These are phyloP conservation scores for Dasypus novemcinctus DNA, from an alignment of 2,113 vertebrate genomes.

Conservation along the genomic window DNA sequence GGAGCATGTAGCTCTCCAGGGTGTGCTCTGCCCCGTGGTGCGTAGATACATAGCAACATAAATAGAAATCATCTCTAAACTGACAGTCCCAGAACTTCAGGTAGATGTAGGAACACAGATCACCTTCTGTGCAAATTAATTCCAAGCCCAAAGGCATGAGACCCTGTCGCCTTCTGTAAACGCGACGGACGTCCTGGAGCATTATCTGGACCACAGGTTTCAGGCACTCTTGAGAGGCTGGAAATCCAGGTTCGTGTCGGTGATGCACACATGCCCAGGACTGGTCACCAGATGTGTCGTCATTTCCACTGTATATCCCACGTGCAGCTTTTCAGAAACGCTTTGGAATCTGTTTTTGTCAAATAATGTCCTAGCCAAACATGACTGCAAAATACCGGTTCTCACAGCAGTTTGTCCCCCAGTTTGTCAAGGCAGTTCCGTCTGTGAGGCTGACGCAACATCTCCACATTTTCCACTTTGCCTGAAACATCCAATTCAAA, in stretches of 20 bases:
- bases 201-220: no score
- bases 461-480: no score
- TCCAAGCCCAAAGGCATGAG: slow-evolving; percentile 96
- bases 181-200: slow-evolving; percentile 89
- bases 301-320: slow-evolving; percentile 98
- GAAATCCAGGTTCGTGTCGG: slow-evolving; percentile 95
- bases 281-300: slow-evolving; percentile 96
- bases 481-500: no score
- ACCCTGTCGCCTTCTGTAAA: slow-evolving; percentile 96
- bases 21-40: slow-evolving; percentile 93
- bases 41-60: slow-evolving; percentile 95
- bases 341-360: no score
- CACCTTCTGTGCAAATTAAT: slow-evolving; percentile 96
- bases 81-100: slow-evolving; percentile 94
- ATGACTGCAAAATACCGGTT: no score
- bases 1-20: slow-evolving; percentile 95
- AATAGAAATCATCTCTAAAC: slow-evolving; percentile 95
- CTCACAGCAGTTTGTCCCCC: no score
- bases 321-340: no score
- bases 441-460: no score
- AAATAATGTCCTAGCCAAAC: no score
- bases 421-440: no score
- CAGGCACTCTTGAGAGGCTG: slow-evolving; percentile 98
- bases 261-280: slow-evolving; percentile 96
- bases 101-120: slow-evolving; percentile 97